Base-by-base conservation (phyloP, 2,797 vertebrate species). In the Enteromius treurensis region DNA sequence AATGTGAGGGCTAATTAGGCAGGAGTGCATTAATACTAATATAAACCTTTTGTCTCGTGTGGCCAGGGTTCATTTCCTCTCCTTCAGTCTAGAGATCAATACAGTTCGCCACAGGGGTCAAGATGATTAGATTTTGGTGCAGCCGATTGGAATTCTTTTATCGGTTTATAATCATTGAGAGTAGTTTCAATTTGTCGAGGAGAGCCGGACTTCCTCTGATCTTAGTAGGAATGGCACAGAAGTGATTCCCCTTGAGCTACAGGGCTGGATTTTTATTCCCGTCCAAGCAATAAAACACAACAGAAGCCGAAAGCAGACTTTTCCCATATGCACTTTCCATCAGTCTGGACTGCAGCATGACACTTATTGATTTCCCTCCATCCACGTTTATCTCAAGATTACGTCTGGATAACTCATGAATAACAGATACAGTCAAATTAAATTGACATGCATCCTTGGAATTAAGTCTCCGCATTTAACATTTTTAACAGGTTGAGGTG, bases 91-190 rank as follows among this genome's bases (percentile, higher is more conserved):
- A 29, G 81, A 84, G 75, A 92, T 93, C 90, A 86, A 91, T 92
- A 77, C 65, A 83, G 87, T 91, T 90, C 87, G 82, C 91, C 83
- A 86, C 81, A 69, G 88, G 90, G 88, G 87, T 91, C 88, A 90
- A 68, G 87, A 81, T 91, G 90, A 92, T 92, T 92, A 87, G 74
- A 92, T 90, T 91, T 77, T 90, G 81, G 88, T 83, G 87, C 83
- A 83, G 90, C 89, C 88, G 87, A 93, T 93, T 86, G 90, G 80
- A 84, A 86, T 88, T 84, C 8, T 80, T 90, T 90, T 88, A 92
- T 92, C 88, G 89, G 86, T 79, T 73, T 73, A 77, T 77, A 74
- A 90, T 86, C 69, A 84, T 88, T 80, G 82, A 81, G 86, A 90
- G 83, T 82, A 86, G 83, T 90, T 87, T 90, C 81, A 88, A 87